A percentile compares a stretch with the other conserved stretches of the same genome.
These are phyloP conservation scores for Eumaeus atala DNA, from an alignment of 1,140 invertebrate species.

Conservation along the genomic window DNA sequence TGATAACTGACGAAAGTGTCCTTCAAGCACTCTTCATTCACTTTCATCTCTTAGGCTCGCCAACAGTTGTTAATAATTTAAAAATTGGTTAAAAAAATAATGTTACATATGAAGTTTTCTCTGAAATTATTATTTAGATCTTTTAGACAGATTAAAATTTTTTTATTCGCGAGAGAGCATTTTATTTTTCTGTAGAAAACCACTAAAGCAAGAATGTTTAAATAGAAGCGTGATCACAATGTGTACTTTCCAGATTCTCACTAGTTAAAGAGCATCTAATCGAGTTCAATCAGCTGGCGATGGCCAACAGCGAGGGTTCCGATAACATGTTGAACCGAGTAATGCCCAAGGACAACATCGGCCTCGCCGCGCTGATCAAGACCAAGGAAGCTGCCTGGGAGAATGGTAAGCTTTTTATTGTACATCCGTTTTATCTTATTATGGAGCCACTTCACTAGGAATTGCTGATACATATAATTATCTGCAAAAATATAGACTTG, in stretches of 20 bases:
- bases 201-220: too few relatives aligned
- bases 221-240: too few relatives aligned
- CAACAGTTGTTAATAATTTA: too few relatives aligned
- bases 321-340: slow-evolving; percentile 99
- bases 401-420: slow-evolving; percentile 77
- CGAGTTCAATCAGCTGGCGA: slow-evolving; percentile 98
- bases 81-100: too few relatives aligned
- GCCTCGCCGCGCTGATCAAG: slow-evolving; percentile 93
- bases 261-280: slow-evolving; percentile 96
- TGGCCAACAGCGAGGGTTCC: slow-evolving; percentile 97
- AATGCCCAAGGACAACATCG: slow-evolving; percentile 99
- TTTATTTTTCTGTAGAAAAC: background rate
- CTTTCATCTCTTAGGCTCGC: too few relatives aligned
- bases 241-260: slow-evolving; percentile 83
- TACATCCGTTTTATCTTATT: background rate
- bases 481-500: too few relatives aligned
- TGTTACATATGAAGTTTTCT: too few relatives aligned
- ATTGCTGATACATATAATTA: slow-evolving; percentile 76
- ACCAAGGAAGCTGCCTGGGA: slow-evolving; percentile 96
- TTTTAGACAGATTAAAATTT: background rate
- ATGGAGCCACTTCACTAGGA: slow-evolving; percentile 62
- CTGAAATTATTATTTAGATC: too few relatives aligned
- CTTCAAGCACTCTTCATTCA: too few relatives aligned
- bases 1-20: too few relatives aligned
- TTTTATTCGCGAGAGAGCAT: too few relatives aligned